Conservation (phyloP, 2,797 vertebrate genomes). For the Todus mexicanus region DNA sequence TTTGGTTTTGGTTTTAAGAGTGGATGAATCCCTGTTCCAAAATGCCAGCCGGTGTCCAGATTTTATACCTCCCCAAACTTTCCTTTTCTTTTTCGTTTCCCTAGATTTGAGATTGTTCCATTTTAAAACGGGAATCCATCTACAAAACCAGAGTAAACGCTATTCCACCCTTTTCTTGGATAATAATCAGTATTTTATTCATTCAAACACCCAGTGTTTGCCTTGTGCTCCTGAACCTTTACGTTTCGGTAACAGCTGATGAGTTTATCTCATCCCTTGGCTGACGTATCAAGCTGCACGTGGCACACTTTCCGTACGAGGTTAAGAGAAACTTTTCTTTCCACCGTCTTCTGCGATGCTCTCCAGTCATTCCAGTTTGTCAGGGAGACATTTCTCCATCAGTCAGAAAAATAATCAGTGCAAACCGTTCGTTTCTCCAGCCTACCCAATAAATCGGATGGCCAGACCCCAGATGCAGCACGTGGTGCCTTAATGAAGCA, state of each 20-base stretch:
- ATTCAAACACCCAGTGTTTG: not conserved
- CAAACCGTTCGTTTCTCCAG: not conserved
- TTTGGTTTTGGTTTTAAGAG: slow-evolving; percentile 20
- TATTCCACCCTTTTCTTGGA: not conserved
- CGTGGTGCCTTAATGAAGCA: not conserved
- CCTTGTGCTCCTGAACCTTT: not conserved
- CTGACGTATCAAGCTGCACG: not conserved
- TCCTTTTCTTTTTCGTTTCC: not conserved
- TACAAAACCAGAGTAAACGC: not conserved
- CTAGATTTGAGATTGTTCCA: not conserved
- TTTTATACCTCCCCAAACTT: not conserved
- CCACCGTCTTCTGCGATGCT: not conserved
- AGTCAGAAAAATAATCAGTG: not conserved
- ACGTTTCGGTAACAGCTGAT: not conserved
- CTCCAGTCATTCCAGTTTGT: not conserved
- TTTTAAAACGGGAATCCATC: not conserved
- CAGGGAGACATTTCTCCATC: not conserved
- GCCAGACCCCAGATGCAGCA: not conserved
- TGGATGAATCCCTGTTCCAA: not conserved
- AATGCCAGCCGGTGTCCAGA: not conserved
- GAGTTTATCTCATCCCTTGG: not conserved
- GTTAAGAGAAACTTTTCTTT: not conserved
- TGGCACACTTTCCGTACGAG: fast-evolving
- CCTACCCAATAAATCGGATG: not conserved
- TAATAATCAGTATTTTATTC: not conserved